Evolutionary conservation across 2,888 invertebrate genomes (phyloP).

Genomic region (Apodemia duryi): DNA sequence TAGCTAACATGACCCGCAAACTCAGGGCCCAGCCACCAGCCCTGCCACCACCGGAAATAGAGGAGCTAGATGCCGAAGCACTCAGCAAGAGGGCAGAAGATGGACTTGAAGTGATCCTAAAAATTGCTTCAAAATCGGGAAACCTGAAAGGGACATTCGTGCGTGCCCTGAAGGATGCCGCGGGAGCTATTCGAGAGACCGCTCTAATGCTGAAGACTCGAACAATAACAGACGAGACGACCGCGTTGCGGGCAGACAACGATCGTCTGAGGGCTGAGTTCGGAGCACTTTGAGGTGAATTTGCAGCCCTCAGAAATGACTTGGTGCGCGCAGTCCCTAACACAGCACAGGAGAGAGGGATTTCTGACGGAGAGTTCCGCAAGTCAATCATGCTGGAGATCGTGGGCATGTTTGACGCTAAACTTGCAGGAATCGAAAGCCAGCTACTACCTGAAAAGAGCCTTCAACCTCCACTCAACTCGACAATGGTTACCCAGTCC

Average conservation of each 20-base stretch:
- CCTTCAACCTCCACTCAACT: neutral
- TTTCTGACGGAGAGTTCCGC: neutral
- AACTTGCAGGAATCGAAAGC: neutral
- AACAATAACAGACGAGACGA: neutral
- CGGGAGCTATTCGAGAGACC: constrained; percentile 18
- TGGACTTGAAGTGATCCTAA: neutral
- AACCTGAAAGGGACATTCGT: neutral
- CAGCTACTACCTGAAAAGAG: neutral
- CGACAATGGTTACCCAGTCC: no score
- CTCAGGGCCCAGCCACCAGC: no score
- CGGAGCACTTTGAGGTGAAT: neutral
- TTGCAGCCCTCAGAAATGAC: neutral
- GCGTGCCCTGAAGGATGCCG: constrained; percentile 10
- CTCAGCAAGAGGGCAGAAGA: neutral
- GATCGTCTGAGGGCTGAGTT: neutral
- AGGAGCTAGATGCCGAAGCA: no score
- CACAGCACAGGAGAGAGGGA: neutral
- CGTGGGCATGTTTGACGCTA: neutral
- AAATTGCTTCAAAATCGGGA: neutral
- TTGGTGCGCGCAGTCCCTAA: neutral
- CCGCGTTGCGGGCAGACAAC: neutral
- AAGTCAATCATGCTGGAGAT: neutral
- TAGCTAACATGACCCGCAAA: no score
- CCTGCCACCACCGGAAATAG: no score
- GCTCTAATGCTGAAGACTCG: neutral